Conservation (phyloP, 1,140 invertebrate genomes). For the Brachystomella parvula region DNA sequence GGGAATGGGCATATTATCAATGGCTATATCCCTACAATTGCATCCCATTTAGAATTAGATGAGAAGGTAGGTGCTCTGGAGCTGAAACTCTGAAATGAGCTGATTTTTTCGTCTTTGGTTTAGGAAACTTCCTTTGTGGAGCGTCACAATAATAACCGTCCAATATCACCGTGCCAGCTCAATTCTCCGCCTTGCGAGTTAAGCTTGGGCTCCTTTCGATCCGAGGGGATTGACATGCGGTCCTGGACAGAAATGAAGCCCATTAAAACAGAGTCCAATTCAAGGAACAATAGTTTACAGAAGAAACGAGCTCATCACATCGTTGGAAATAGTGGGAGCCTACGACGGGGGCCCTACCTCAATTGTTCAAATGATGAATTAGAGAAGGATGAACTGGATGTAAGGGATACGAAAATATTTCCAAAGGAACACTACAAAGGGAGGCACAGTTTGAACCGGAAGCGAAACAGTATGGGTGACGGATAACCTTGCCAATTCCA, state of each 20-base stretch:
- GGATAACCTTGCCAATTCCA: conserved; percentile 2
- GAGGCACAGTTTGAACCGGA: conserved; percentile 35
- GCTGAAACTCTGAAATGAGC: too few relatives aligned
- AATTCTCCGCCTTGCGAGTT: conserved; percentile 31
- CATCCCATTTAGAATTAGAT: conserved; percentile 31
- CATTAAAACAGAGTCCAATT: conserved; percentile 3
- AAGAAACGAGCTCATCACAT: conserved; percentile 24
- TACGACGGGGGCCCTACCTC: conserved; percentile 30
- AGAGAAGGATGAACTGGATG: conserved; percentile 20
- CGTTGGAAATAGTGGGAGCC: conserved; percentile 17
- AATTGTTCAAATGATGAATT: conserved; percentile 35
- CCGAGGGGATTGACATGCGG: conserved; percentile 12
- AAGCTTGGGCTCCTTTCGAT: conserved; percentile 23
- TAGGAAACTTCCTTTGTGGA: conserved; percentile 38
- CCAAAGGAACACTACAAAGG: conserved; percentile 37
- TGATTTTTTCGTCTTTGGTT: too few relatives aligned
- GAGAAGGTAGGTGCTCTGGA: conserved; percentile 35
- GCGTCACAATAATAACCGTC: conserved; percentile 36
- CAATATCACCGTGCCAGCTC: conserved; percentile 35
- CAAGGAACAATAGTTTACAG: conserved; percentile 23
- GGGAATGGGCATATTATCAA: conserved; percentile 21
- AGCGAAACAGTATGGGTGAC: conserved; percentile 27
- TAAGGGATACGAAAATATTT: conserved; percentile 32
- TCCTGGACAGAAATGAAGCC: conserved; percentile 31
- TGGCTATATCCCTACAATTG: conserved; percentile 34